Base-by-base conservation (phyloP, 2,888 invertebrate species). In the Crossocerus cetratus region DNA sequence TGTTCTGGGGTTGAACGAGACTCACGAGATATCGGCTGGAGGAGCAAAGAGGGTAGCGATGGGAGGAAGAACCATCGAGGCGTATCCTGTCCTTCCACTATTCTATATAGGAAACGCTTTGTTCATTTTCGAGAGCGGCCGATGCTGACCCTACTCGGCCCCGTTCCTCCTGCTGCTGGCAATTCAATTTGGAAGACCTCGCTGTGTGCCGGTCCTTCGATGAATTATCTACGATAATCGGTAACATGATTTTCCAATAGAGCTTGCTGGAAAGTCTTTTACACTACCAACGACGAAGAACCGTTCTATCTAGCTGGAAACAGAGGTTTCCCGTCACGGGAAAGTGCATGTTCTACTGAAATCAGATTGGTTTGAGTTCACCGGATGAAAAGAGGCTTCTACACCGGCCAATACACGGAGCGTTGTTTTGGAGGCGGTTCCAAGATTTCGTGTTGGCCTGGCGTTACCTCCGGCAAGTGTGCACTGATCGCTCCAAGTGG, bases 141-240 rank as follows among this genome's bases (percentile, higher is more conserved):
- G 8, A 32, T 8, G 5, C 32, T 32, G 32, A 32, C 32, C 32
- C 32, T 32, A 32, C 32, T 32, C 32, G 8, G 8, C 3, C 32
- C 11, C 11, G 32, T 3, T 32, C 8, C 32, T 32, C 32, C 32
- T 64, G 57, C 42, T 44, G 54, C 49, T 62, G 65, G 61, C 71
- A 67, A 68, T 71, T 74, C 71, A 64, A 72, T 75, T 69, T 62
- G 42, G 45, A 65, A 63, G 53, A 53, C 53, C 53, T 20, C 49
- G 53, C 18, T 53, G 21, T 59, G 44, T 5, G 58, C 68, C 64
- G 53, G 61, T 55, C 58, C 42, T 64, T 20, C 68, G 65, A 72
- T 69, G 68, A 74, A 74, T 74, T 74, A 74, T 74, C 68, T 49
- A 59, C 57, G 21, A 65, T 68, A 71, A 73, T 63, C 63, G 58